phyloP scores from a whole-genome alignment of 2,113 vertebrate genomes.

The Puma concolor region DNA sequence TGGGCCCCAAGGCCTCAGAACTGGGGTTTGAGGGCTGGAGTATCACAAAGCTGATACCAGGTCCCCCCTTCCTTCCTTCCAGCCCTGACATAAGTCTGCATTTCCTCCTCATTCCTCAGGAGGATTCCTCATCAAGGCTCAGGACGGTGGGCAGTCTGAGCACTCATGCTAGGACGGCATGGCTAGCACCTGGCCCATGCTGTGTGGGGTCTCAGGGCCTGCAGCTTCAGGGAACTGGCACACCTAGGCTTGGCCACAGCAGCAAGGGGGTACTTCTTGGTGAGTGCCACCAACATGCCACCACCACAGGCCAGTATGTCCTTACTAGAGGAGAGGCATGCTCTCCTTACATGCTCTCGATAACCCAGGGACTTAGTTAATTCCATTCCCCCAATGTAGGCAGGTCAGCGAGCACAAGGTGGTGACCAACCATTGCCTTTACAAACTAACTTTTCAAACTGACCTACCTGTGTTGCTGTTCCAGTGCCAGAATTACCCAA shows the following conservation, averaged over 20 bases:
- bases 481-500: too few species aligned
- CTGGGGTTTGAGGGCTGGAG: too few species aligned
- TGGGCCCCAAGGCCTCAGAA: neutral
- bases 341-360: neutral
- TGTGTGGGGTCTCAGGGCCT: accelerated
- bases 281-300: neutral
- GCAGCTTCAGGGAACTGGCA: neutral
- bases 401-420: neutral
- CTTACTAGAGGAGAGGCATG: neutral
- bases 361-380: neutral
- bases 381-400: neutral
- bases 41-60: too few species aligned
- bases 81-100: neutral
- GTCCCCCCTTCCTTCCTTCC: neutral
- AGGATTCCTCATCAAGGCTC: neutral
- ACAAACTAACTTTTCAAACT: neutral
- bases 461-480: accelerated
- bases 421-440: neutral
- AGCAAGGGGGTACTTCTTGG: neutral
- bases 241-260: neutral
- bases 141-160: neutral
- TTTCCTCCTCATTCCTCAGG: neutral
- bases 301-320: neutral
- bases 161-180: accelerated
- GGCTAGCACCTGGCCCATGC: too few species aligned